Base-by-base conservation (phyloP, 2,797 vertebrate genomes). In the Botia almorhae region DNA sequence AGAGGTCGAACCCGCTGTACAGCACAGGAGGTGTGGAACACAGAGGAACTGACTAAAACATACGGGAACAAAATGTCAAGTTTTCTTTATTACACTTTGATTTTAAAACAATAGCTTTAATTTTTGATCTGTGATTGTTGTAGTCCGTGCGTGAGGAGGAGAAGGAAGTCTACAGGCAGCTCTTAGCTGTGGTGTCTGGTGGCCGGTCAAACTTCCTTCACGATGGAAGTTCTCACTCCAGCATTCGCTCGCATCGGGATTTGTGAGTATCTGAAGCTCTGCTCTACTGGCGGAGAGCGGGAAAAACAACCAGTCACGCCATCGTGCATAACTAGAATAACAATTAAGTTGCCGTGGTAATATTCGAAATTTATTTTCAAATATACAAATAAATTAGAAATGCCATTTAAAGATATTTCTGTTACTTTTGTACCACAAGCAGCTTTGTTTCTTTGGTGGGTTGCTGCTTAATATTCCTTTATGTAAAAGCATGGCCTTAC, bases 81-180 rank as follows among this genome's bases (percentile, higher is more conserved):
- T 19, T 39, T 7, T 2, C 4, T 39, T 36, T 0, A 36, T 50
- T 64, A 21, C 33, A 11, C 8, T 4, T 43, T 13, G 33, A 1
- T 4, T 29, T 2, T 29, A 29, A 29, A 29, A 4, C 4, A 4
- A 29, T 29, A 29, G 29, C 29, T 29, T 29, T 2, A 2, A 29
- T 29, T 29, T 33, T 53, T 17, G 16, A 2, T 85, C 10, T 82
- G 6, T 69, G 68, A 36, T 63, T 65, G 81, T 13, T 87, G 2
- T 75, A 99, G 98, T 97, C 96, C 0, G 93, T 98, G 82, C 86
- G 93, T 67, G 94, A 96, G 84, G 97, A 96, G 71, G 97, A 99
- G 88, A 96, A 95, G 81, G 97, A 97, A 86, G 94, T 98, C 77
- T 99, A 99, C 90, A 91, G 95, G 85, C 97, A 97, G 87, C 90